Conservation (phyloP, 2,797 vertebrate genomes). For the Odontamblyopus lacepedii region DNA sequence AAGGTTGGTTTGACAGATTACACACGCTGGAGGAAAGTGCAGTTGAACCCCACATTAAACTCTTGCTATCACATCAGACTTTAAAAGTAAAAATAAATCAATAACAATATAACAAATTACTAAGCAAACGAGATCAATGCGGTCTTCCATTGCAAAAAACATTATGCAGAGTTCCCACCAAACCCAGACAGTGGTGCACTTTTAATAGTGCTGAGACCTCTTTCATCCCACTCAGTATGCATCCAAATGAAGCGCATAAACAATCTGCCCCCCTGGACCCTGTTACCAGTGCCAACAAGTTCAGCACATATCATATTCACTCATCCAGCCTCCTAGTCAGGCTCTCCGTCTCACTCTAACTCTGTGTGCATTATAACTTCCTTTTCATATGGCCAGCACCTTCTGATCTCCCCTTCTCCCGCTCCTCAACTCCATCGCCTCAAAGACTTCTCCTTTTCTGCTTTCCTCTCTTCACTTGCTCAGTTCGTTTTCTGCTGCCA, state of each 20-base stretch:
- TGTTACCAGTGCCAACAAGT: slow-evolving; percentile 52
- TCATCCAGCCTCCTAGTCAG: slow-evolving; percentile 4
- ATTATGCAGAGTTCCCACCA: slow-evolving; percentile 10
- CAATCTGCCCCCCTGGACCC: slow-evolving; percentile 51
- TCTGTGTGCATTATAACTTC: slow-evolving; percentile 11
- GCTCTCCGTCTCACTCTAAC: neutral
- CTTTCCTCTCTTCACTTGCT: slow-evolving; percentile 15
- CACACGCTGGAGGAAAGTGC: slow-evolving; percentile 20
- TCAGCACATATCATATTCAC: slow-evolving; percentile 46
- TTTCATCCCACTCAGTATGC: slow-evolving; percentile 42
- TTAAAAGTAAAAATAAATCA: slow-evolving; percentile 16
- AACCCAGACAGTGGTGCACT: slow-evolving; percentile 43
- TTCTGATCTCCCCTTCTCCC: slow-evolving; percentile 29
- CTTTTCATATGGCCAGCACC: slow-evolving; percentile 13
- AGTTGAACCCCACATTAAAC: slow-evolving; percentile 37
- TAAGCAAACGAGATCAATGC: neutral
- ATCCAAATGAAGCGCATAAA: slow-evolving; percentile 52
- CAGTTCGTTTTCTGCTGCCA: slow-evolving; percentile 41
- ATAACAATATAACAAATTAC: neutral
- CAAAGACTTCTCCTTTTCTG: slow-evolving; percentile 34
- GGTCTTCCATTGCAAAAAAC: neutral
- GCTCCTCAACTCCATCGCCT: slow-evolving; percentile 27
- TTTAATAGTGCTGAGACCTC: slow-evolving; percentile 41
- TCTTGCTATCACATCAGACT: slow-evolving; percentile 16
- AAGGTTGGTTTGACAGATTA: slow-evolving; percentile 29